Evolutionary conservation across 2,113 vertebrate species (phyloP).

Genomic region (Athene cunicularia): DNA sequence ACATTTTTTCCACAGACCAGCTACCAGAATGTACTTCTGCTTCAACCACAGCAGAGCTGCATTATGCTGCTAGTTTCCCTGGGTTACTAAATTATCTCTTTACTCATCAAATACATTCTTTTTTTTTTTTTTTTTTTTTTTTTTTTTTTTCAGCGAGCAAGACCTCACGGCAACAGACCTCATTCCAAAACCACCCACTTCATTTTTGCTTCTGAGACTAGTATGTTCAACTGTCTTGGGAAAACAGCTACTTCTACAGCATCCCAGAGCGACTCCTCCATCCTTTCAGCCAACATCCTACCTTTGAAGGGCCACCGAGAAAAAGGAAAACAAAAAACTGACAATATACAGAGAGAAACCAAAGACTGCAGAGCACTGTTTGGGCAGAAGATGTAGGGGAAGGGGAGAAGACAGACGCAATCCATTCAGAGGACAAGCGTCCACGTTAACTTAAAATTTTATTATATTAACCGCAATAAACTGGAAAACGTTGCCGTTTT

Average conservation of each 20-base stretch:
- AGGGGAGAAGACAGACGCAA: background rate
- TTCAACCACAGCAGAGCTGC: background rate
- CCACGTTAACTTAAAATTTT: background rate
- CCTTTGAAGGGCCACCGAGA: background rate
- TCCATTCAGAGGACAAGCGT: rapidly evolving
- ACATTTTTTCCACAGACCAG: background rate
- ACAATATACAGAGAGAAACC: background rate
- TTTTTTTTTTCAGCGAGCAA: background rate
- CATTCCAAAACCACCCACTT: background rate
- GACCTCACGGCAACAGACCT: background rate
- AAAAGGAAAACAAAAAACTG: background rate
- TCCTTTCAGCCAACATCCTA: rapidly evolving
- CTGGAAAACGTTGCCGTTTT: background rate
- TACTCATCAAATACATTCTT: background rate
- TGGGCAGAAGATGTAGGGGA: background rate
- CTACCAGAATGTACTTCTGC: background rate
- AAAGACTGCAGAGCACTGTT: background rate
- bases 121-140: no score
- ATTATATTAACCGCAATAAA: no score
- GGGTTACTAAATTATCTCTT: background rate
- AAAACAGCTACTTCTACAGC: background rate
- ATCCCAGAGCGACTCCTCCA: background rate
- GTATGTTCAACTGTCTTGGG: no score
- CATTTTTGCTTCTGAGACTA: background rate
- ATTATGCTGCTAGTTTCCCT: background rate